A percentile compares a stretch with the other conserved stretches of the same genome.
These are phyloP conservation scores for Manis pentadactyla DNA, from an alignment of 2,797 vertebrate genomes.

Conservation along the genomic window DNA sequence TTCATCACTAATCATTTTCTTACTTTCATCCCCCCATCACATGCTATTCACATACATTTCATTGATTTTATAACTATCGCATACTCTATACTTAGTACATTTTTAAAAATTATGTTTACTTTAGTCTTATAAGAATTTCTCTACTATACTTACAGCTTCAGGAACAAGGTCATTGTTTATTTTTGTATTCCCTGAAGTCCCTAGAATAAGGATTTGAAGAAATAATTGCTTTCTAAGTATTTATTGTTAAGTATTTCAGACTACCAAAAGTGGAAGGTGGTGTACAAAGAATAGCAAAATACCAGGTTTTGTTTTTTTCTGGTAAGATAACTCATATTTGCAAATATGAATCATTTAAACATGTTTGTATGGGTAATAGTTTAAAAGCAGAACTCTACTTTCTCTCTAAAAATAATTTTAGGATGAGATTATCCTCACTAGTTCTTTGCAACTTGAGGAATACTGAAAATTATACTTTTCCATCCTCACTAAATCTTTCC, in stretches of 20 bases:
- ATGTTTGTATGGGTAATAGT: not conserved
- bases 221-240: not conserved
- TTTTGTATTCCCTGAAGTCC: not conserved
- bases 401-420: no score
- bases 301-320: not conserved
- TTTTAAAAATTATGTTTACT: not conserved
- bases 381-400: not conserved
- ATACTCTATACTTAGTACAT: not conserved
- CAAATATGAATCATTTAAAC: not conserved
- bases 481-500: no score
- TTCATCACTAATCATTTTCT: no score
- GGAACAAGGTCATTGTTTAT: not conserved
- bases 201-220: not conserved
- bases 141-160: not conserved
- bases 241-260: not conserved
- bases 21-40: no score
- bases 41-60: not conserved
- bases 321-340: not conserved
- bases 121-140: not conserved
- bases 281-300: not conserved
- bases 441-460: no score
- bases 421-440: no score
- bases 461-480: no score
- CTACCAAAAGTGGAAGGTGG: not conserved
- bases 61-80: not conserved